Evolutionary conservation across 2,113 vertebrate species (phyloP), one percentile per base, ranked within the genome.

Genomic region (Alligator sinensis): DNA sequence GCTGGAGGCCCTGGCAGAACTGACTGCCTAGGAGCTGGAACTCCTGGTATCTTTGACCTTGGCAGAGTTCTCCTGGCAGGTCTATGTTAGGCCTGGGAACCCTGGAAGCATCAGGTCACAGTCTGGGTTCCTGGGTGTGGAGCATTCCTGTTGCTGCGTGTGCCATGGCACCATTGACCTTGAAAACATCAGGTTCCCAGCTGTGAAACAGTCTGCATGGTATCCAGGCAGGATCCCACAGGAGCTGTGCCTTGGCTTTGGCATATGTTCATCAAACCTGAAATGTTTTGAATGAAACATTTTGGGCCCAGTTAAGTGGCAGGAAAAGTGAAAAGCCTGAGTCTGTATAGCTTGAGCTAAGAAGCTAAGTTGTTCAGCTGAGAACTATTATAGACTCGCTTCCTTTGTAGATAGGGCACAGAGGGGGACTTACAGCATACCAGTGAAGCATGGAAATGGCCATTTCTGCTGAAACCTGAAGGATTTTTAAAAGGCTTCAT

Each of bases 391-490:
- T 11, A 84, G 4, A 58, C 77, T 14, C n/a, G 22, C 22, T 25
- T 66, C 88, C 63, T 75, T 89, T 93, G 59, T 63, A 88, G 61
- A 62, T 9, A 22, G 4, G 68, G 34, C 34, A 72, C 34, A 24
- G 24, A 47, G 30, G 68, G 7, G 34, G 34, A 24, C 57, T 84
- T 79, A 27, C 34, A 62, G 61, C 24, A 62, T 62, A 62, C 21
- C n/a, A 66, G 19, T 61, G 84, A 89, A 75, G 34, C 6, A 2
- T 64, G 57, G 27, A 86, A 81, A 34, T 28, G 63, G 93, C 83
- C 24, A 24, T 34, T 86, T 95, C 80, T 88, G 75, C 84, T 91
- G 57, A 72, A 30, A 89, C 77, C 61, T 79, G 86, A 77, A 87
- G 70, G 68, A 70, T 87, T 11, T 47, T 72, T 91, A 25, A 28